Evolutionary conservation across 2,888 invertebrate species (phyloP).

Genomic region (Phyllotreta cruciferae): DNA sequence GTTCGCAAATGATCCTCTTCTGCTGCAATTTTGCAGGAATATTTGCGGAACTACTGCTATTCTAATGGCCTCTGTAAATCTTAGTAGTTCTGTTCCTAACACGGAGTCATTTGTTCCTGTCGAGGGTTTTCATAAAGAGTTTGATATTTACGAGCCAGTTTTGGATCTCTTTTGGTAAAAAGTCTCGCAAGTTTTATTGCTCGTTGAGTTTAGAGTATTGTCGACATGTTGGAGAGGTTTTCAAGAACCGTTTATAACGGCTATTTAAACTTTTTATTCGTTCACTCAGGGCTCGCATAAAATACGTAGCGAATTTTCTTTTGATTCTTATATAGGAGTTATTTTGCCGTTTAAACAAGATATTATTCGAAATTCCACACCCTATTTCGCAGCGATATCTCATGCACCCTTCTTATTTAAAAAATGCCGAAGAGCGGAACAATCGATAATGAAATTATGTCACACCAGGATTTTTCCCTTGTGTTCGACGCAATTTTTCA

Average conservation of each 20-base stretch:
- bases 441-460: slow-evolving; percentile 18
- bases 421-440: background rate
- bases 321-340: too few relatives aligned
- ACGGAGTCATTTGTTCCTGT: slow-evolving; percentile 10
- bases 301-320: too few relatives aligned
- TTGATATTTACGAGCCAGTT: slow-evolving; percentile 5
- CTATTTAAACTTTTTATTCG: too few relatives aligned
- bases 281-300: too few relatives aligned
- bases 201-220: background rate
- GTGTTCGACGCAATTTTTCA: slow-evolving; percentile 6
- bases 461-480: slow-evolving; percentile 6
- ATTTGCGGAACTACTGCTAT: slow-evolving; percentile 19
- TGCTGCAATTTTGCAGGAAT: slow-evolving; percentile 16
- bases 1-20: slow-evolving; percentile 12
- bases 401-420: background rate
- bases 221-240: background rate
- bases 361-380: background rate
- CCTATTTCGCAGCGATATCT: background rate
- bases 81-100: slow-evolving; percentile 12
- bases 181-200: too few relatives aligned
- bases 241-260: background rate
- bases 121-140: slow-evolving; percentile 11
- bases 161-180: too few relatives aligned
- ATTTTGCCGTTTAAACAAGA: too few relatives aligned
- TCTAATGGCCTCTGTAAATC: slow-evolving; percentile 17